Evolutionary conservation across 2,797 vertebrate species (phyloP).

Genomic region (Aulostomus chinensis): DNA sequence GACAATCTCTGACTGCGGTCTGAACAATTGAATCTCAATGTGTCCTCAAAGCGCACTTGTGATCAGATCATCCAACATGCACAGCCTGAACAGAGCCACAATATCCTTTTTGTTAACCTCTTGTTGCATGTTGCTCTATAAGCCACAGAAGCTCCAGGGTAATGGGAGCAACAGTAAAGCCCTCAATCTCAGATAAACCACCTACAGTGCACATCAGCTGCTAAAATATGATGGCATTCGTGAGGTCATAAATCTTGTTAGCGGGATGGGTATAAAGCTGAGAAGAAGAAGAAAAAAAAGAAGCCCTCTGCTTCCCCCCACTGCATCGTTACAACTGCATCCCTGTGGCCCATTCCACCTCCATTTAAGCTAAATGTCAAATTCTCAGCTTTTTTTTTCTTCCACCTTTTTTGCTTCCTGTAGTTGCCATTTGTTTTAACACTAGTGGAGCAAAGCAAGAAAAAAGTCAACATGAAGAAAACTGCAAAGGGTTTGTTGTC

Average conservation of each 20-base stretch:
- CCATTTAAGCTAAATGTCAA: slow-evolving; percentile 87
- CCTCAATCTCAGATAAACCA: slow-evolving; percentile 83
- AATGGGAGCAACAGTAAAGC: slow-evolving; percentile 78
- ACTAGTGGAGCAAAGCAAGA: slow-evolving; percentile 60
- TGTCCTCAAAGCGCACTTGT: too few relatives aligned
- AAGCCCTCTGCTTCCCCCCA: slow-evolving; percentile 66
- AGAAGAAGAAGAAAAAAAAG: slow-evolving; percentile 23
- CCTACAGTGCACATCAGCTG: slow-evolving; percentile 77
- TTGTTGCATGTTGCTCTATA: too few relatives aligned
- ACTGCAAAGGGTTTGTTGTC: slow-evolving; percentile 65
- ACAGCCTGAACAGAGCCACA: too few relatives aligned
- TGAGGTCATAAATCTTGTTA: slow-evolving; percentile 83
- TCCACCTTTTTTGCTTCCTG: slow-evolving; percentile 45
- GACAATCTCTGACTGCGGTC: too few relatives aligned
- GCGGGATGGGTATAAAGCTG: slow-evolving; percentile 38
- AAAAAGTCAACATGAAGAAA: slow-evolving; percentile 77
- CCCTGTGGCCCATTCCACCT: slow-evolving; percentile 80
- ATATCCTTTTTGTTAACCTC: too few relatives aligned
- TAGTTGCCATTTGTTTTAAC: slow-evolving; percentile 81
- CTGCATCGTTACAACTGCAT: slow-evolving; percentile 78
- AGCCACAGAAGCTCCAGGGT: too few relatives aligned
- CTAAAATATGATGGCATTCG: slow-evolving; percentile 82
- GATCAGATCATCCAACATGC: too few relatives aligned
- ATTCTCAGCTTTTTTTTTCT: slow-evolving; percentile 66
- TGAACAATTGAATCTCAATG: too few relatives aligned